These are phyloP conservation scores for Spatula clypeata DNA, from an alignment of 2,797 vertebrate genomes.

Conservation along the genomic window DNA sequence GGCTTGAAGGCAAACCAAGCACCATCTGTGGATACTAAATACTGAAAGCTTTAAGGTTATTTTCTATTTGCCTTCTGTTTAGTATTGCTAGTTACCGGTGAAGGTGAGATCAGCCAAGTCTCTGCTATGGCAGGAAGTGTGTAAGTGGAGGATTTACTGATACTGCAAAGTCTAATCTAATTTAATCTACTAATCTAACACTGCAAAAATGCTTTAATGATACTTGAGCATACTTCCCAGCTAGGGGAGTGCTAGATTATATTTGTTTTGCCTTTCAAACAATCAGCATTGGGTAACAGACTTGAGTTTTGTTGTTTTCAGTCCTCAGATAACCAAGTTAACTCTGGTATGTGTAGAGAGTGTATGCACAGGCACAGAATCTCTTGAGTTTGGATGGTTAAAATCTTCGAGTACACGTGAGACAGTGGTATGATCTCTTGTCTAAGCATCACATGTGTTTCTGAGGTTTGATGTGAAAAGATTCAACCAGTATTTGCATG, in stretches of 20 bases:
- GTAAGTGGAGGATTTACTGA: not conserved
- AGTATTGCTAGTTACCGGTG: fast-evolving
- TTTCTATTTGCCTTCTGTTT: not conserved
- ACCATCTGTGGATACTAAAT: not conserved
- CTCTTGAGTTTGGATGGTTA: not conserved
- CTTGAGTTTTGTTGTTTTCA: not conserved
- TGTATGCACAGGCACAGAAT: not conserved
- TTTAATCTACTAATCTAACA: not conserved
- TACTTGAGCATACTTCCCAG: not conserved
- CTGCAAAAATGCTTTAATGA: not conserved
- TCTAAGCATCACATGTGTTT: not conserved
- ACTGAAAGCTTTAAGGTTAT: not conserved
- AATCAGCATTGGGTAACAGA: not conserved
- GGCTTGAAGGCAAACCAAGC: not conserved
- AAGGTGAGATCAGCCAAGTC: not conserved
- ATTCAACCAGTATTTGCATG: not conserved
- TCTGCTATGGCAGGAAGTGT: not conserved
- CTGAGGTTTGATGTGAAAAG: not conserved
- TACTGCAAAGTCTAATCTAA: not conserved
- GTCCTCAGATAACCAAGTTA: not conserved
- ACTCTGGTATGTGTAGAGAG: not conserved
- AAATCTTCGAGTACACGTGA: not conserved
- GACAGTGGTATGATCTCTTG: not conserved
- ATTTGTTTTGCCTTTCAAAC: not conserved
- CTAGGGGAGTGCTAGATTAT: not conserved